Evolutionary conservation across 1,140 invertebrate species (phyloP), one percentile per base, ranked within the genome.

Genomic region (Spodoptera frugiperda): DNA sequence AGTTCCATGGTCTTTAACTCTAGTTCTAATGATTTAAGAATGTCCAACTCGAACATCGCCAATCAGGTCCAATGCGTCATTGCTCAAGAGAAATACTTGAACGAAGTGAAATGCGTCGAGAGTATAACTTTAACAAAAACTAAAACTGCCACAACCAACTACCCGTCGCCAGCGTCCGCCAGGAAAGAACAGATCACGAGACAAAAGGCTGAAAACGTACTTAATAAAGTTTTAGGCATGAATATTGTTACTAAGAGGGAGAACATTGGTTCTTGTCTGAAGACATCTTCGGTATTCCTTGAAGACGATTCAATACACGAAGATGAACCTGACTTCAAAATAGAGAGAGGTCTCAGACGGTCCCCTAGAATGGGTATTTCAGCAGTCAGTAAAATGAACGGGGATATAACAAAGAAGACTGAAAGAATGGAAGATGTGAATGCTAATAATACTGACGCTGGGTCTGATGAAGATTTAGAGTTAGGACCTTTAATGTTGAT

Each of bases 401-500:
- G 92, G 48, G 92, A 94, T 67, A 89, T 93, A 71, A 92, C 81
- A 82, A 92, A 88, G 65, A 94, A 92, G 84, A 89, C 83, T 86
- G 89, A 91, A 53, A 78, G 77, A 55, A 76, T 68, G 14, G 89
- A 91, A 78, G 90, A 93, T 73, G 46, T 86, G 46, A 92, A 91
- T 78, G 84, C 88, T 39, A 75, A 91, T 54, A 80, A 78, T 9
- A 86, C 74, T 82, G 84, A 95, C 55, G 93, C 95, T 15, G 82
- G 88, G 12, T 92, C 91, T 3, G 93, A 94, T 78, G 90, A 93
- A 76, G 93, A 94, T 81, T 89, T 93, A 86, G 95, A 96, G 63
- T 95, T 95, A 90, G 93, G 95, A 84, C 96, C 93, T 80, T 94
- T 95, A 78, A 95, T 96, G 93, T 86, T 96, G 30, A 96, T 96